These are phyloP conservation scores for Girardinus metallicus DNA, from an alignment of 2,797 vertebrate genomes.

Conservation along the genomic window DNA sequence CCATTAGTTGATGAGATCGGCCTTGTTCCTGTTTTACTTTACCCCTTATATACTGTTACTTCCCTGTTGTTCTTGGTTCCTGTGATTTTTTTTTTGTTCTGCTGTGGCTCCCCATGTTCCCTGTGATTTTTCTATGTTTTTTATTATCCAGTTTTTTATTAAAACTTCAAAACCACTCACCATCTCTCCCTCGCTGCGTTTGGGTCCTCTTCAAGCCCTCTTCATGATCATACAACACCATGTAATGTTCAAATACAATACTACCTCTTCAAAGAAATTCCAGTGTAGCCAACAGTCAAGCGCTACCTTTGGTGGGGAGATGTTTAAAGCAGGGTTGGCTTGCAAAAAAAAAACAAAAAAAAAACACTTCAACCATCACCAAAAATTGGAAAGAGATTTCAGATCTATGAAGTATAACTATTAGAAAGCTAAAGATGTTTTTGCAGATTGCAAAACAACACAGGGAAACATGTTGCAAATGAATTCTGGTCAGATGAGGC, in stretches of 20 bases:
- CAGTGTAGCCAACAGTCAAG: neutral
- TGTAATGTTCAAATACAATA: neutral
- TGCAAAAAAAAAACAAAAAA: neutral
- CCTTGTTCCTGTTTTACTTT: no score
- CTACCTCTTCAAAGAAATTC: neutral
- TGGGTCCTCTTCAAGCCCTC: no score
- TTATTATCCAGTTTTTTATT: no score
- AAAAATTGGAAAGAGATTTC: neutral
- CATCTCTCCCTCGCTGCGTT: no score
- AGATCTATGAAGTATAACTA: neutral
- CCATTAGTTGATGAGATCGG: no score
- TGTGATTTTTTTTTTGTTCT: no score
- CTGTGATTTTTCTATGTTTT: no score
- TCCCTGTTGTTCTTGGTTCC: no score
- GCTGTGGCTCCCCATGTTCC: no score
- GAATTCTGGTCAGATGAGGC: neutral
- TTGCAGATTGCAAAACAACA: no score
- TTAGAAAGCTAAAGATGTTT: neutral
- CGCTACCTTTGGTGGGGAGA: neutral
- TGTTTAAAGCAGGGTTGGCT: neutral
- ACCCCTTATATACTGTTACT: no score
- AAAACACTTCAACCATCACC: neutral
- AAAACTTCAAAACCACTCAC: no score
- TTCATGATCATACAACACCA: neutral
- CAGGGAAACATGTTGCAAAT: neutral